Base-by-base conservation (phyloP, 2,888 invertebrate genomes). In the Tinea pellionella region DNA sequence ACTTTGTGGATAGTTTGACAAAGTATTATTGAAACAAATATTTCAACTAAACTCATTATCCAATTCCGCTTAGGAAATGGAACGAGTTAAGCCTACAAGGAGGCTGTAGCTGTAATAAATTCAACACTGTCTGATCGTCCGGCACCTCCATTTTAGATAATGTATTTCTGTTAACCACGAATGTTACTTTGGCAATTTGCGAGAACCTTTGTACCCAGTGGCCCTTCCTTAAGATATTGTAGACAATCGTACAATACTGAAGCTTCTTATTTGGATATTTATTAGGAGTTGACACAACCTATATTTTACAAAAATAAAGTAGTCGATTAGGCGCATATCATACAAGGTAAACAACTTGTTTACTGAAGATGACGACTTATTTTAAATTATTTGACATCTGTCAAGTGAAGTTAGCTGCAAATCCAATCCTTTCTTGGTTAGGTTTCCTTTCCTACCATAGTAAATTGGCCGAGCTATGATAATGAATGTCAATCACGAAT, bases 171-270 rank as follows among this genome's bases (percentile, higher is more conserved):
- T 86, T 85, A 82, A 80, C 80, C 79, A 79, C 77, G 79, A 82
- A 82, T 83, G 83, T 84, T 83, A 85, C 85, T 87, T 86, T 82
- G 81, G 82, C 82, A 85, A 86, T 85, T 86, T 85, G 84, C 78
- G 84, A 82, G 74, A 79, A 83, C 86, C 86, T 86, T 85, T 84
- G 85, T 82, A 81, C 83, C 85, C 83, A 80, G 51, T 30, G 43
- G 57, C 56, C 51, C 56, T 56, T 58, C 58, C 60, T 53, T 78
- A 84, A 86, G 86, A 86, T 85, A 85, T 84, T 15, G 85, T 85
- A 79, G 83, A 84, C 84, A 73, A 81, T 84, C 83, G 82, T 83
- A 74, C 72, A 66, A 74, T 71, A 71, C 69, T 70, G n/a, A 69
- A 69, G 69, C 66, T 66, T 69, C 75, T 71, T 74, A 68, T 66